A percentile compares a stretch with the other conserved stretches of the same genome.
Evolutionary conservation across 1,140 invertebrate genomes (phyloP).

Genomic region (Drosophila lacteicornis): DNA sequence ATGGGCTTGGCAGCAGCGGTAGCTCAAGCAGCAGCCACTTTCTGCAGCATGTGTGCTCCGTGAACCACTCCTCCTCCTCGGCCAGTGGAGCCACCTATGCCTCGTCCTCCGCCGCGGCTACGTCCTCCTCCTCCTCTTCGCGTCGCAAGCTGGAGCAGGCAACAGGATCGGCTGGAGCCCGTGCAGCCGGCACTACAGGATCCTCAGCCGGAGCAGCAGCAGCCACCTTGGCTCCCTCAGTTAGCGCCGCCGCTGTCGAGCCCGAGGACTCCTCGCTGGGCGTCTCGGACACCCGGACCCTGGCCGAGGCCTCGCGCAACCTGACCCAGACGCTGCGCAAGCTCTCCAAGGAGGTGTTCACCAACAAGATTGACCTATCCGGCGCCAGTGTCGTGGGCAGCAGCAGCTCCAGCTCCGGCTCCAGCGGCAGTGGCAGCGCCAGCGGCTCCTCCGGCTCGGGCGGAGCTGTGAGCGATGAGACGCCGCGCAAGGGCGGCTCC

Average conservation of each 20-base stretch:
- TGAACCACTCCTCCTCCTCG: conserved; percentile 11
- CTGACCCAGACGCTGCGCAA: conserved; percentile 96
- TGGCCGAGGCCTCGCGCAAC: conserved; percentile 95
- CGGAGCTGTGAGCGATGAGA: conserved; percentile 78
- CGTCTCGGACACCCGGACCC: conserved; percentile 89
- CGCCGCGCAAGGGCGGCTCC: conserved; percentile 86
- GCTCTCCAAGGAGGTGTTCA: conserved; percentile 94
- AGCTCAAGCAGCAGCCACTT: background rate
- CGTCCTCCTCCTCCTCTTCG: conserved; percentile 10
- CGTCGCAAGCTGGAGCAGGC: conserved; percentile 40
- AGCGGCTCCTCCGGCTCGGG: conserved; percentile 1
- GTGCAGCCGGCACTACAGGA: conserved; percentile 11
- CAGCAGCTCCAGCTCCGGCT: conserved; percentile 86
- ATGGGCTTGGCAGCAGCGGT: conserved; percentile 8
- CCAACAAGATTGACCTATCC: conserved; percentile 87
- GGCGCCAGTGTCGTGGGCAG: conserved; percentile 38
- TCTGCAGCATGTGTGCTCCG: conserved; percentile 20
- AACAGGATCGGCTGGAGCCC: background rate
- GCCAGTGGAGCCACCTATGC: conserved; percentile 3
- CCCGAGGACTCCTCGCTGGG: conserved; percentile 82
- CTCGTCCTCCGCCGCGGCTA: conserved; percentile 5
- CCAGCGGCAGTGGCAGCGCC: conserved; percentile 1
- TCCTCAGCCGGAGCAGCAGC: conserved; percentile 27
- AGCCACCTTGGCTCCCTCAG: conserved; percentile 19
- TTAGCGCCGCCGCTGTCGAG: background rate